phyloP scores from a whole-genome alignment of 1,140 invertebrate genomes.

The Daktulosphaira vitifoliae region DNA sequence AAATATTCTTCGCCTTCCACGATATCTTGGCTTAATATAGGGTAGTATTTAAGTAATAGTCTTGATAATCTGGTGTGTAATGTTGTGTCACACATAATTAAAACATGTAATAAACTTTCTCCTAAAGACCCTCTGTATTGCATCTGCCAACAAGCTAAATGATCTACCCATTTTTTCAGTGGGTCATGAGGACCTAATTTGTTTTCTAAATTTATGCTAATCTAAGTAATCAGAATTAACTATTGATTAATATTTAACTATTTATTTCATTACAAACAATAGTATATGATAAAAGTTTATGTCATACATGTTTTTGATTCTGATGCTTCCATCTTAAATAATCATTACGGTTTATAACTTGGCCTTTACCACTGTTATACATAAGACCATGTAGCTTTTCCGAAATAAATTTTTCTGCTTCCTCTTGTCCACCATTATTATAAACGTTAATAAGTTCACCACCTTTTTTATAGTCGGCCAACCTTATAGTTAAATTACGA shows the following conservation, averaged over 20 bases:
- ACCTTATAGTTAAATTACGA: constrained; percentile 44
- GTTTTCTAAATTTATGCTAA: constrained; percentile 72
- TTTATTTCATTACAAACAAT: not conserved
- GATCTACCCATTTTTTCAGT: constrained; percentile 74
- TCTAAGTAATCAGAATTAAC: constrained; percentile 43
- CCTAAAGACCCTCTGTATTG: constrained; percentile 88
- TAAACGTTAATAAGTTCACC: constrained; percentile 79
- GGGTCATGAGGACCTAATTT: constrained; percentile 71
- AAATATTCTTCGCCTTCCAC: constrained; percentile 97
- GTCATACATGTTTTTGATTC: constrained; percentile 63
- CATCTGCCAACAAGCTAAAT: constrained; percentile 95
- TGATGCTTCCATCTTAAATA: constrained; percentile 88
- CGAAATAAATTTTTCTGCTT: constrained; percentile 76
- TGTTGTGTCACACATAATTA: constrained; percentile 90
- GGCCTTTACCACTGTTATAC: constrained; percentile 80
- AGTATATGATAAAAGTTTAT: not conserved
- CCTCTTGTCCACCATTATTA: constrained; percentile 62
- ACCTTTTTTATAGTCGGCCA: constrained; percentile 85
- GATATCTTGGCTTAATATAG: constrained; percentile 82
- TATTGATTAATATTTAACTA: not conserved
- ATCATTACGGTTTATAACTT: constrained; percentile 78
- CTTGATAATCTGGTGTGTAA: constrained; percentile 75
- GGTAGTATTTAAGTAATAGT: constrained; percentile 82
- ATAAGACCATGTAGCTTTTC: constrained; percentile 82
- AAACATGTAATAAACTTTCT: constrained; percentile 86